Conservation (phyloP, 2,888 invertebrate species). For the Hydroisotoma schaefferi region DNA sequence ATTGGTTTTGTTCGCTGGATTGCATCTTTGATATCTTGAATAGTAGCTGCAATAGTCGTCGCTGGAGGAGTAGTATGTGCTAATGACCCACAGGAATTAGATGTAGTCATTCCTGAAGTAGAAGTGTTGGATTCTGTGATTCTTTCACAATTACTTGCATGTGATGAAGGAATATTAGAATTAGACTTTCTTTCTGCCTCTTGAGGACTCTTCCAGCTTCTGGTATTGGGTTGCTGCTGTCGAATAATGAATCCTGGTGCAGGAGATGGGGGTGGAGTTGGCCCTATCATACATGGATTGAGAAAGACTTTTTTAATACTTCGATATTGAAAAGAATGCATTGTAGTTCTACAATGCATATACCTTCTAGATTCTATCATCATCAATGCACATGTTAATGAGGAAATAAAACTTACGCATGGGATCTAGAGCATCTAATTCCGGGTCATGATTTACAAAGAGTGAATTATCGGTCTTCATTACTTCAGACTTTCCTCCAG, state of each 20-base stretch:
- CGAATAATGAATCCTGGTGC: conserved; percentile 39
- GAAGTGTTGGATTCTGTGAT: conserved; percentile 11
- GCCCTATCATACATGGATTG: conserved; percentile 30
- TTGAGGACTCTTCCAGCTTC: conserved; percentile 11
- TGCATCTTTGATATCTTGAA: conserved; percentile 78
- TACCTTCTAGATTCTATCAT: background rate
- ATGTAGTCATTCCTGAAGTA: conserved; percentile 16
- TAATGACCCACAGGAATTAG: conserved; percentile 30
- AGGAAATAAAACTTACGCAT: conserved; percentile 51
- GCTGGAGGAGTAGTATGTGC: conserved; percentile 37
- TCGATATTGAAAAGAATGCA: background rate
- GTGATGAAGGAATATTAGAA: conserved; percentile 6
- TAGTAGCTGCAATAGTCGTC: conserved; percentile 61
- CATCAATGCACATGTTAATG: background rate
- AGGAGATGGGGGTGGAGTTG: conserved; percentile 49
- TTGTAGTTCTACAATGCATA: background rate
- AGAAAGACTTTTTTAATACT: background rate
- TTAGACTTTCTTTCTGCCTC: conserved; percentile 6
- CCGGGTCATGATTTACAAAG: conserved; percentile 52
- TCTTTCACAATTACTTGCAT: conserved; percentile 2
- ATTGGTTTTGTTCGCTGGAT: conserved; percentile 68
- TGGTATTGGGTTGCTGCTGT: conserved; percentile 5
- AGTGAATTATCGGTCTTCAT: background rate
- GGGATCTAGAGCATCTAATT: conserved; percentile 72
- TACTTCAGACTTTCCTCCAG: background rate